Evolutionary conservation across 2,888 invertebrate species (phyloP).

Genomic region (Steinernema carpocapsae): DNA sequence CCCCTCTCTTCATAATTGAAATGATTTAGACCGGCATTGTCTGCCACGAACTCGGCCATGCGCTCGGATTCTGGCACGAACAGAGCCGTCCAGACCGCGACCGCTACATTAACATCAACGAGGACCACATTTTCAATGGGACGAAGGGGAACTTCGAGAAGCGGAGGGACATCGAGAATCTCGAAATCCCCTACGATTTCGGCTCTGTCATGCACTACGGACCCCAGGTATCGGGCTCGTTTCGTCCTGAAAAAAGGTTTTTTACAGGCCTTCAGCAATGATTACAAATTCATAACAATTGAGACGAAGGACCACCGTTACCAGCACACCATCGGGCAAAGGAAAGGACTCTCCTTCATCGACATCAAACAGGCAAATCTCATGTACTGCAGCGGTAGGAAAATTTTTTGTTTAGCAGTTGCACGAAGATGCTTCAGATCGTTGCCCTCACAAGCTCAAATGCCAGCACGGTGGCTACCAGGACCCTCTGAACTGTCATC

Average conservation of each 20-base stretch:
- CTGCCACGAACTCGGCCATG: constrained; percentile 59
- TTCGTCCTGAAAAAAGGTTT: too few species aligned
- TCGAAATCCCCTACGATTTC: constrained; percentile 56
- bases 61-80: constrained; percentile 60
- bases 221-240: constrained; percentile 40
- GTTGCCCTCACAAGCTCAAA: constrained; percentile 44
- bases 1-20: neutral
- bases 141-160: constrained; percentile 57
- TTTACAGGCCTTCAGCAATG: constrained; percentile 55
- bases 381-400: constrained; percentile 51
- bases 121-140: constrained; percentile 50
- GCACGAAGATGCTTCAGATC: constrained; percentile 43
- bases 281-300: constrained; percentile 55
- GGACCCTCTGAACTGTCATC: constrained; percentile 51
- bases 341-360: constrained; percentile 55
- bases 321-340: constrained; percentile 59
- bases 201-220: constrained; percentile 61
- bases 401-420: neutral
- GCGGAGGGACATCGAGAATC: constrained; percentile 45
- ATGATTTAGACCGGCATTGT: constrained; percentile 53
- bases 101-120: constrained; percentile 53
- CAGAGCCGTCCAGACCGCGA: constrained; percentile 56
- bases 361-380: constrained; percentile 57
- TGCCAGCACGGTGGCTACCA: constrained; percentile 57
- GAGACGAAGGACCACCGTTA: constrained; percentile 57